Evolutionary conservation across 1,140 invertebrate genomes (phyloP).

Genomic region (Hypsibius dujardini): DNA sequence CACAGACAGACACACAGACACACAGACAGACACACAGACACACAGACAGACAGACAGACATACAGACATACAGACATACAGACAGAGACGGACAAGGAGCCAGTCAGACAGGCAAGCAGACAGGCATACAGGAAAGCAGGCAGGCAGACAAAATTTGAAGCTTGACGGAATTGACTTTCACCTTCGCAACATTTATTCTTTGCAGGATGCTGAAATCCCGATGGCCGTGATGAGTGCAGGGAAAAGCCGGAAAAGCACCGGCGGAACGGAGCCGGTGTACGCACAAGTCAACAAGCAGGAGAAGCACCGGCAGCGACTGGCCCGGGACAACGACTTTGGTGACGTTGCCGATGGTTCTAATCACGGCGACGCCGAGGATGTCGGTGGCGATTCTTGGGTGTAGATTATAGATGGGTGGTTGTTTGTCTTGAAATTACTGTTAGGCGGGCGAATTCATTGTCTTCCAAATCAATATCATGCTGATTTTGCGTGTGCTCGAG

Average conservation of each 20-base stretch:
- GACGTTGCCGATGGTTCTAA: not conserved
- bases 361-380: not conserved
- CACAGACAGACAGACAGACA: too few relatives aligned
- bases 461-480: not conserved
- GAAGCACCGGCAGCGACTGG: constrained; percentile 49
- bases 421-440: not conserved
- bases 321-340: not conserved
- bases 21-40: too few relatives aligned
- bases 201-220: constrained; percentile 38
- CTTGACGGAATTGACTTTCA: constrained; percentile 20
- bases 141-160: too few relatives aligned
- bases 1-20: too few relatives aligned
- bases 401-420: not conserved
- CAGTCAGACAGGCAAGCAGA: too few relatives aligned
- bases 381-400: constrained; percentile 16
- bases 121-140: too few relatives aligned
- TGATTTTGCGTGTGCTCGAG: too few relatives aligned
- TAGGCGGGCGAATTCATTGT: not conserved
- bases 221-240: not conserved
- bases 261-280: constrained; percentile 46
- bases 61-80: too few relatives aligned
- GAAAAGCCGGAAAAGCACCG: not conserved
- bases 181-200: constrained; percentile 24
- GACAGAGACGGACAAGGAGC: too few relatives aligned
- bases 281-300: constrained; percentile 55